Percentiles rank a stretch among this genome's conserved stretches.
Conservation (phyloP, 2,797 vertebrate genomes). For the Sorex maritimensis region DNA sequence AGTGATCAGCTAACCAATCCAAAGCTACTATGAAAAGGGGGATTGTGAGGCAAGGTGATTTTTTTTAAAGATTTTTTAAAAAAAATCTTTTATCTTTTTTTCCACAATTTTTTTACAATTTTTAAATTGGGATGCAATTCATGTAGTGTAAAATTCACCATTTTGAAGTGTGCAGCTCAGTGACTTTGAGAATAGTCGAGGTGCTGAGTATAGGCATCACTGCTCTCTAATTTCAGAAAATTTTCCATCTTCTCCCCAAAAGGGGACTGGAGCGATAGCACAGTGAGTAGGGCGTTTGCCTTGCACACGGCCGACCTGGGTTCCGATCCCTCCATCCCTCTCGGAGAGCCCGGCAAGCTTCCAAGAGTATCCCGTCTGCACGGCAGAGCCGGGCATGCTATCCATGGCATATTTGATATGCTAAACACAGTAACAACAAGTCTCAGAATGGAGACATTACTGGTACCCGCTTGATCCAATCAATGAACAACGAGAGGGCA, state of each 20-base stretch:
- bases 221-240: conserved; percentile 16
- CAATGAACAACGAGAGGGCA: too few relatives aligned
- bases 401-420: too few relatives aligned
- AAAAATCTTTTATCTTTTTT: not conserved
- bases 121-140: conserved; percentile 56
- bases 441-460: too few relatives aligned
- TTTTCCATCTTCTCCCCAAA: conserved; percentile 10
- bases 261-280: not conserved
- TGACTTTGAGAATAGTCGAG: not conserved
- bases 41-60: not conserved
- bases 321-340: too few relatives aligned
- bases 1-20: conserved; percentile 22
- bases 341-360: too few relatives aligned
- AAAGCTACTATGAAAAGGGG: conserved; percentile 28
- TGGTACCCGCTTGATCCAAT: too few relatives aligned
- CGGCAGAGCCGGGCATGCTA: too few relatives aligned
- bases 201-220: not conserved
- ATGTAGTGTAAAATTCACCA: not conserved
- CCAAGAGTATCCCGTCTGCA: too few relatives aligned
- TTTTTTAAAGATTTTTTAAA: too few relatives aligned
- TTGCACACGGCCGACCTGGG: too few relatives aligned
- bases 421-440: too few relatives aligned
- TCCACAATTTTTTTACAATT: not conserved
- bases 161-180: conserved; percentile 26
- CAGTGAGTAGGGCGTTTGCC: too few relatives aligned